These are phyloP conservation scores for Ceryle rudis DNA, from an alignment of 2,797 vertebrate species.

Conservation along the genomic window DNA sequence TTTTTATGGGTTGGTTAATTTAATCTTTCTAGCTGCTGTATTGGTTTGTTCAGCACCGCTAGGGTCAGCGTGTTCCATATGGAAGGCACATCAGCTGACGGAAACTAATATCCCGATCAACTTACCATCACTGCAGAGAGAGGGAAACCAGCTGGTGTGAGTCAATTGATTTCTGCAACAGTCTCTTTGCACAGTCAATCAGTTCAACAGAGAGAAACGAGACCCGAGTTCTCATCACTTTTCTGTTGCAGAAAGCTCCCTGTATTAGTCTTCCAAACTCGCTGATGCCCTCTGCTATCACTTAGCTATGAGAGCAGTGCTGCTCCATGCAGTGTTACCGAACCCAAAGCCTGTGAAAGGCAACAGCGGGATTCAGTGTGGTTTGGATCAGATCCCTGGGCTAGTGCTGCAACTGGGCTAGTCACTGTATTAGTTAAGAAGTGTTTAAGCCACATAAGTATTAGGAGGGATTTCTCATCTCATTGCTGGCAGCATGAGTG, in stretches of 20 bases:
- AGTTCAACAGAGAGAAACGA: not conserved
- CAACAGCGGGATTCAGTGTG: not conserved
- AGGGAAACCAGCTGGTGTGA: slow-evolving; percentile 6
- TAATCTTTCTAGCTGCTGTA: not conserved
- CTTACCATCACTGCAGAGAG: not conserved
- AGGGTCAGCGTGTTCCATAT: not conserved
- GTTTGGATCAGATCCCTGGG: not conserved
- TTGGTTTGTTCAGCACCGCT: not conserved
- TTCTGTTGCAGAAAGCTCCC: not conserved
- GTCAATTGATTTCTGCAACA: slow-evolving; percentile 34
- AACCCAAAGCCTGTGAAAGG: not conserved
- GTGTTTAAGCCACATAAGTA: not conserved
- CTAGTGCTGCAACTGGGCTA: not conserved
- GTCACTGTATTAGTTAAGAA: not conserved
- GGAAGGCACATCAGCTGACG: slow-evolving; percentile 1
- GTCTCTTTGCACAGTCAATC: not conserved
- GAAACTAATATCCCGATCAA: not conserved
- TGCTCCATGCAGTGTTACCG: not conserved
- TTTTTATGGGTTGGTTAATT: not conserved
- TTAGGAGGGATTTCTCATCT: not conserved
- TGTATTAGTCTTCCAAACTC: not conserved
- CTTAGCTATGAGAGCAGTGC: not conserved
- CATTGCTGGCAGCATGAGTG: not conserved
- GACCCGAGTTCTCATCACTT: not conserved
- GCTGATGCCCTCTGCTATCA: not conserved